These are phyloP conservation scores for Chrysodeixis includens DNA, from an alignment of 2,888 invertebrate genomes.

Conservation along the genomic window DNA sequence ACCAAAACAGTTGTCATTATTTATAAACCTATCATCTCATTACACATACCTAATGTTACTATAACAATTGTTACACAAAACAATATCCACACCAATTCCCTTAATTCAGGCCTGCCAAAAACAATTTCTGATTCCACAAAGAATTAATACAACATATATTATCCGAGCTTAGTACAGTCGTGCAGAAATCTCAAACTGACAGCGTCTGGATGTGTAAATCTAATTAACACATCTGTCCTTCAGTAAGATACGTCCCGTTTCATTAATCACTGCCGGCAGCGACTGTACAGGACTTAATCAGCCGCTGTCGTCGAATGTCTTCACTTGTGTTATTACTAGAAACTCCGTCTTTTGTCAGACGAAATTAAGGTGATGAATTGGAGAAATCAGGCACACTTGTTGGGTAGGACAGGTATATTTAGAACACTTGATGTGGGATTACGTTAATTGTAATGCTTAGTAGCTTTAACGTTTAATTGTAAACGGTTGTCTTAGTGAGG, in stretches of 20 bases:
- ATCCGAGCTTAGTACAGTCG: conserved; percentile 54
- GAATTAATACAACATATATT: conserved; percentile 60
- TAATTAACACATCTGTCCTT: conserved; percentile 79
- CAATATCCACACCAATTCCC: conserved; percentile 33
- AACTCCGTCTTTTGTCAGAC: conserved; percentile 49
- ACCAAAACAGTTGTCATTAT: no score
- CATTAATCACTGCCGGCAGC: conserved; percentile 76
- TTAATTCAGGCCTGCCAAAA: conserved; percentile 45
- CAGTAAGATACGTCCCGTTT: conserved; percentile 64
- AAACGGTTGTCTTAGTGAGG: neutral
- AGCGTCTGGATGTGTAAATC: conserved; percentile 68
- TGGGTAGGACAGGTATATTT: neutral
- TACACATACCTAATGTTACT: no score
- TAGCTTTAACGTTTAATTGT: neutral
- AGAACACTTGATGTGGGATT: neutral
- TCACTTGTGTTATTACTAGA: conserved; percentile 54
- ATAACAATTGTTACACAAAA: neutral
- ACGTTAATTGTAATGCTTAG: neutral
- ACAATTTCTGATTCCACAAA: conserved; percentile 54
- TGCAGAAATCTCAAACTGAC: conserved; percentile 61
- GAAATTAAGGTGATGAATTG: conserved; percentile 46
- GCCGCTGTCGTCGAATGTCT: conserved; percentile 62
- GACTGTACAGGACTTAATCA: conserved; percentile 61
- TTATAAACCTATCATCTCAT: no score
- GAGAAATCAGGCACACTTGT: neutral